Evolutionary conservation across 92 coral and sea anemone genomes (phyloP).

Genomic region (Epizoanthus stellaris): DNA sequence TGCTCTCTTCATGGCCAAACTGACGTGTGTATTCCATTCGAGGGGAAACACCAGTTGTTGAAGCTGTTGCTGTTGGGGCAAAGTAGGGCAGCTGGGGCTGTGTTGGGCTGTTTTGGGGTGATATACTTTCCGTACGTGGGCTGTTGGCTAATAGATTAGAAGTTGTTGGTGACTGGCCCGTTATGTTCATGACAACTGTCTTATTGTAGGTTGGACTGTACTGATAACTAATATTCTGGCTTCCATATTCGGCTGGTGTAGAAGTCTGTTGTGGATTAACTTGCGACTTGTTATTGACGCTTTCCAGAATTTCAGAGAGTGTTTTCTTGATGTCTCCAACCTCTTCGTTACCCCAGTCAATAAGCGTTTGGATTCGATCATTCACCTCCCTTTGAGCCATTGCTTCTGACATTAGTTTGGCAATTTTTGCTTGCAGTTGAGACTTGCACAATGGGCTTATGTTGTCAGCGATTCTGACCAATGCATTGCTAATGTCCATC

Average conservation of each 20-base stretch:
- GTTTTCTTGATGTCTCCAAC: too few species aligned
- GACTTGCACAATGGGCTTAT: too few species aligned
- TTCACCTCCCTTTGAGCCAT: too few species aligned
- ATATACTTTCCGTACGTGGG: neutral
- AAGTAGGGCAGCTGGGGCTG: neutral
- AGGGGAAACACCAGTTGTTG: neutral
- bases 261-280: neutral
- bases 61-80: too few species aligned
- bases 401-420: too few species aligned
- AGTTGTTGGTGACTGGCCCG: neutral
- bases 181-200: neutral
- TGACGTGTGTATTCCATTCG: slow-evolving; percentile 28
- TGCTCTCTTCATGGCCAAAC: slow-evolving; percentile 19
- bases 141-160: neutral
- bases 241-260: neutral
- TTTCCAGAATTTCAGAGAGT: neutral
- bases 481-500: too few species aligned
- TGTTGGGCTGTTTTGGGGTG: neutral
- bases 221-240: neutral
- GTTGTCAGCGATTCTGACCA: too few species aligned
- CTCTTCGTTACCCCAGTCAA: neutral
- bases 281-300: slow-evolving; percentile 1
- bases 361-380: neutral
- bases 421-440: too few species aligned
- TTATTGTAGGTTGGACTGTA: neutral